A percentile compares a stretch with the other conserved stretches of the same genome.
These are phyloP conservation scores for Heloderma charlesbogerti DNA, from an alignment of 2,113 vertebrate species.

Conservation along the genomic window DNA sequence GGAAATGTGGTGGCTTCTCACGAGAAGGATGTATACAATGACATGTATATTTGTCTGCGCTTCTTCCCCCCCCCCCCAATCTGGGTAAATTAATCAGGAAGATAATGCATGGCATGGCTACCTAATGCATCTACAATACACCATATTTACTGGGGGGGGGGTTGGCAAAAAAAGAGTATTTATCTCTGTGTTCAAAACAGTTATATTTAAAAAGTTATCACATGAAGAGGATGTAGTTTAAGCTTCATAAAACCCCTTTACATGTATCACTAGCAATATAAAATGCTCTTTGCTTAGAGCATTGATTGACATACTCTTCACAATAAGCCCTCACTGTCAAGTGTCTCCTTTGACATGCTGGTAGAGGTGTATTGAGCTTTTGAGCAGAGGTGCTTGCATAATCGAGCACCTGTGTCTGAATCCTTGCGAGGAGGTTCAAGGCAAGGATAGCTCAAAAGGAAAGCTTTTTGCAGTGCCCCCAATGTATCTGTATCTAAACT, in stretches of 20 bases:
- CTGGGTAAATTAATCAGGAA: background rate
- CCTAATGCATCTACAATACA: background rate
- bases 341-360: background rate
- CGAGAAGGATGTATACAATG: no score
- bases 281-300: background rate
- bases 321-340: background rate
- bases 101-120: background rate
- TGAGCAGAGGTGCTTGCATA: no score
- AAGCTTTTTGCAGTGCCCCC: no score
- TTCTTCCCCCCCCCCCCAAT: no score
- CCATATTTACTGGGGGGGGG: background rate
- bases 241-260: background rate
- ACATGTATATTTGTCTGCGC: no score
- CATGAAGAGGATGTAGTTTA: background rate
- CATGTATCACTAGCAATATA: background rate
- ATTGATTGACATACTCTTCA: background rate
- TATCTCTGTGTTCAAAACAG: no score
- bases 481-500: no score
- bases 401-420: no score
- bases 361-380: background rate
- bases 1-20: background rate
- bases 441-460: no score
- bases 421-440: no score
- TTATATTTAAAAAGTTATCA: background rate
- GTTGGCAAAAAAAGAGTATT: background rate